phyloP scores from a whole-genome alignment of 2,888 invertebrate genomes.

The Drosophila paranaensis region DNA sequence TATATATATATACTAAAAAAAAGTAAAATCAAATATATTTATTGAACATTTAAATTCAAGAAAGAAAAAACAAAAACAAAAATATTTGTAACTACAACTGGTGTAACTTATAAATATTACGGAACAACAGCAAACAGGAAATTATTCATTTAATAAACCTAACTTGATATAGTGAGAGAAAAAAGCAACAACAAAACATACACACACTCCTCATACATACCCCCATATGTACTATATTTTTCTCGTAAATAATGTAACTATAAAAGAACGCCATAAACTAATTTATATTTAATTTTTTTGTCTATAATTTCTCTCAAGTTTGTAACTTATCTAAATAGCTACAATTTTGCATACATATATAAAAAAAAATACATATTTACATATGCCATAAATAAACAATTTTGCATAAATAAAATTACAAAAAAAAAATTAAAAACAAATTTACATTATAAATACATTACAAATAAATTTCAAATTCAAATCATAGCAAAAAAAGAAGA shows the following conservation, averaged over 20 bases:
- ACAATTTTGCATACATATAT: slow-evolving; percentile 48
- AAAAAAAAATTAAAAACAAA: neutral
- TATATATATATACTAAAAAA: slow-evolving; percentile 42
- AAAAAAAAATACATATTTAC: slow-evolving; percentile 37
- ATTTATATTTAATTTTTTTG: neutral
- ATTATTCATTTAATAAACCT: slow-evolving; percentile 52
- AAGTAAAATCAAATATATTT: slow-evolving; percentile 58
- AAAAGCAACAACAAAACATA: slow-evolving; percentile 19
- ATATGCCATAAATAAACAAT: slow-evolving; percentile 51
- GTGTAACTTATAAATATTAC: slow-evolving; percentile 55
- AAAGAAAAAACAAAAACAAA: slow-evolving; percentile 1
- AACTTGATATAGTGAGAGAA: slow-evolving; percentile 39
- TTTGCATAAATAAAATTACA: slow-evolving; percentile 39
- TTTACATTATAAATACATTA: slow-evolving; percentile 2
- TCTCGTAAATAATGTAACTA: slow-evolving; percentile 59
- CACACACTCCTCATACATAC: slow-evolving; percentile 18
- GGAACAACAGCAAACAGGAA: slow-evolving; percentile 15
- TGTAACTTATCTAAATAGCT: slow-evolving; percentile 34
- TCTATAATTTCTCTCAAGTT: slow-evolving; percentile 58
- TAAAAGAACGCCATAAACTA: slow-evolving; percentile 27
- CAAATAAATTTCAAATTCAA: slow-evolving; percentile 24
- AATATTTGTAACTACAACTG: slow-evolving; percentile 47
- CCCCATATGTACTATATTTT: slow-evolving; percentile 71
- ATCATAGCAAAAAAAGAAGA: slow-evolving; percentile 32
- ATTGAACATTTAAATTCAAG: slow-evolving; percentile 58